Percentiles rank a stretch among this genome's conserved stretches.
These are phyloP conservation scores for Alosa sapidissima DNA, from an alignment of 2,797 vertebrate species.

Conservation along the genomic window DNA sequence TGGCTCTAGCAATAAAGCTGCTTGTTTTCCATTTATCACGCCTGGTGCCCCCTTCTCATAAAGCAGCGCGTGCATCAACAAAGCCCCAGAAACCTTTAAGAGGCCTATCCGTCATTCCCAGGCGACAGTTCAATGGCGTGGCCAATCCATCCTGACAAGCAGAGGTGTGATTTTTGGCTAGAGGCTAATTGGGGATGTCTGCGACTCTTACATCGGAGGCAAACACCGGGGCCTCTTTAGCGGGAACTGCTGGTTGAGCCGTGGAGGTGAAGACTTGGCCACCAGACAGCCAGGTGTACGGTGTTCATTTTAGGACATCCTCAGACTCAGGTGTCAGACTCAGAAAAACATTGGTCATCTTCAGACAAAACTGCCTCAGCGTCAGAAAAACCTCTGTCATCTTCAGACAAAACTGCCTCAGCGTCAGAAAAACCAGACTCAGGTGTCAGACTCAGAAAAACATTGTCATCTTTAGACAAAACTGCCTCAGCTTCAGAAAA, in stretches of 20 bases:
- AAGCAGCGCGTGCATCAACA: conserved; percentile 33
- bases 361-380: too few species aligned
- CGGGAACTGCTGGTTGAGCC: background rate
- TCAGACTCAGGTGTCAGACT: too few species aligned
- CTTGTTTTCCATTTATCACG: conserved; percentile 46
- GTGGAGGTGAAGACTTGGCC: background rate
- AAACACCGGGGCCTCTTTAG: background rate
- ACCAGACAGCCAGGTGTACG: background rate
- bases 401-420: too few species aligned
- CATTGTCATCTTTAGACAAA: too few species aligned
- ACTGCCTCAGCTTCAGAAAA: too few species aligned
- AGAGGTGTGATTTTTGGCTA: background rate
- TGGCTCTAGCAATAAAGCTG: conserved; percentile 43
- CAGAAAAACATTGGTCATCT: too few species aligned
- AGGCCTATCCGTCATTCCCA: conserved; percentile 6
- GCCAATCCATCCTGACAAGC: conserved; percentile 17
- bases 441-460: too few species aligned
- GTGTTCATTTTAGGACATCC: too few species aligned
- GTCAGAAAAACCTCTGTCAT: too few species aligned
- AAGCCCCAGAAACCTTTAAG: background rate
- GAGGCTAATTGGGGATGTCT: conserved; percentile 14
- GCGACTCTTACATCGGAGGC: background rate
- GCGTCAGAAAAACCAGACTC: too few species aligned
- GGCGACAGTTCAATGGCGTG: background rate
- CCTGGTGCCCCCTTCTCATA: conserved; percentile 32